Conservation (phyloP, 2,888 invertebrate genomes). For the Bhutanitis thaidina region DNA sequence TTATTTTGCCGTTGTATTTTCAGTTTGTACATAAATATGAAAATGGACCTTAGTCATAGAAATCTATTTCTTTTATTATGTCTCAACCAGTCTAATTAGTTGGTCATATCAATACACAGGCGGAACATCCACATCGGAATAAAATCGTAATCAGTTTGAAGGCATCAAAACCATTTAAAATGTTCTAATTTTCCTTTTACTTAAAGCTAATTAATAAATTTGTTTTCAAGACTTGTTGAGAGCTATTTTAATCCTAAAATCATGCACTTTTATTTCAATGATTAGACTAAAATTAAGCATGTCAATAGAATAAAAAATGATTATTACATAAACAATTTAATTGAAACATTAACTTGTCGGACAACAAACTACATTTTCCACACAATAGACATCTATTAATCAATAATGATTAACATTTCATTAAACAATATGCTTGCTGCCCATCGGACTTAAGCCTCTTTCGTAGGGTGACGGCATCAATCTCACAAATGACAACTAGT, state of each 20-base stretch:
- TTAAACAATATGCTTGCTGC: not conserved
- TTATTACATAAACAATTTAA: slow-evolving; percentile 77
- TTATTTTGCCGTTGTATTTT: slow-evolving; percentile 15
- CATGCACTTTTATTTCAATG: slow-evolving; percentile 69
- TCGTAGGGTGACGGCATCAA: slow-evolving; percentile 39
- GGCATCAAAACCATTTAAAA: slow-evolving; percentile 45
- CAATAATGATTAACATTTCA: slow-evolving; percentile 17
- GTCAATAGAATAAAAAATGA: slow-evolving; percentile 75
- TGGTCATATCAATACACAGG: slow-evolving; percentile 54
- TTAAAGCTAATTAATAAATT: slow-evolving; percentile 61
- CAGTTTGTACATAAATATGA: slow-evolving; percentile 22
- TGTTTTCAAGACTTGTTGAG: slow-evolving; percentile 55
- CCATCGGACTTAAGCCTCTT: slow-evolving; percentile 20
- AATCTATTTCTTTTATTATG: slow-evolving; percentile 29
- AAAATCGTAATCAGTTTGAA: slow-evolving; percentile 43
- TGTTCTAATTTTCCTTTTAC: slow-evolving; percentile 38
- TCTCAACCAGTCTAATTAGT: slow-evolving; percentile 56
- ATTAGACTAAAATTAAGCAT: slow-evolving; percentile 72
- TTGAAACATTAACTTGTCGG: slow-evolving; percentile 73
- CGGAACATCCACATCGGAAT: slow-evolving; percentile 50
- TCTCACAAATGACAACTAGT: slow-evolving; percentile 67
- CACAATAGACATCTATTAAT: slow-evolving; percentile 60
- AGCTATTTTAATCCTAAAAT: slow-evolving; percentile 65
- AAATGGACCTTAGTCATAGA: slow-evolving; percentile 22
- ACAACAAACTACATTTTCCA: slow-evolving; percentile 75